Evolutionary conservation across 2,113 vertebrate species (phyloP).

Genomic region (Nerophis ophidion): DNA sequence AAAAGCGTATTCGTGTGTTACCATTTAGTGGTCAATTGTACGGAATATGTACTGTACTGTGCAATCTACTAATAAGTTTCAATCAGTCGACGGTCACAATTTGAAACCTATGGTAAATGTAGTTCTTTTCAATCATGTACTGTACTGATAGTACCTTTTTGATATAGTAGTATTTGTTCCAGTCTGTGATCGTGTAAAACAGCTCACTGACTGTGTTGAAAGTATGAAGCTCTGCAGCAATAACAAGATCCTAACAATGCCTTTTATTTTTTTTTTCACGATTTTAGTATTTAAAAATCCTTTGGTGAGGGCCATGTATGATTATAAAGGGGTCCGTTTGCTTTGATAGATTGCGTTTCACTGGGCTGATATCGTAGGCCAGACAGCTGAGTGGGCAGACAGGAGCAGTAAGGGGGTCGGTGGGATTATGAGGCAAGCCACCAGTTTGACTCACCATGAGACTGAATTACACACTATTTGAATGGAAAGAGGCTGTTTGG

Average conservation of each 20-base stretch:
- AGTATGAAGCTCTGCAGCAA: conserved; percentile 18
- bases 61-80: no score
- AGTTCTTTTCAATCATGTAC: no score
- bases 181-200: conserved; percentile 33
- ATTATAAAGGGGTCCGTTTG: neutral
- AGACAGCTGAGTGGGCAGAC: conserved; percentile 44
- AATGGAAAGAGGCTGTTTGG: neutral
- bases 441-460: conserved; percentile 29
- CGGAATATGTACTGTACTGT: no score
- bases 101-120: no score
- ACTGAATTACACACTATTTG: conserved; percentile 30
- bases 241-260: conserved; percentile 29
- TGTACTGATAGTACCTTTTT: no score
- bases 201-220: conserved; percentile 11
- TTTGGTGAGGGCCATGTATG: neutral
- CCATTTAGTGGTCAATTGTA: no score
- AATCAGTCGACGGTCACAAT: no score
- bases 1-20: no score
- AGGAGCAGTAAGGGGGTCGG: conserved; percentile 26
- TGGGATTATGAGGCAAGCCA: conserved; percentile 17
- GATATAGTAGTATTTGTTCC: no score
- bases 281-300: neutral
- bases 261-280: conserved; percentile 20
- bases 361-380: conserved; percentile 31
- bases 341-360: conserved; percentile 41